phyloP scores from a whole-genome alignment of 2,797 vertebrate species.

The Cirrhinus molitorella region DNA sequence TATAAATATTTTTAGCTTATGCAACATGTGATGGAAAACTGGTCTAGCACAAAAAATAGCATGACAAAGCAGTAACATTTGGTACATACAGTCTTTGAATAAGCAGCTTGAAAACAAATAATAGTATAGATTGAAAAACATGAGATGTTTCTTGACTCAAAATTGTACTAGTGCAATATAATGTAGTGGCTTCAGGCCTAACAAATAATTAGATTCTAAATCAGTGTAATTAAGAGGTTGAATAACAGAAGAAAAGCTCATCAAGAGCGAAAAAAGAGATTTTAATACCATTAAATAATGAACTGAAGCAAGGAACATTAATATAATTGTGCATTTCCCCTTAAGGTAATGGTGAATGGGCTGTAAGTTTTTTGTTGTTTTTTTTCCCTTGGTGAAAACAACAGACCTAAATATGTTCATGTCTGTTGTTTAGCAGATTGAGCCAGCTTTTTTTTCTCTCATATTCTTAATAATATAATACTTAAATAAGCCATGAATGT shows the following conservation, averaged over 20 bases:
- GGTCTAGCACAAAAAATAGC: background rate
- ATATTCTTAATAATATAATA: background rate
- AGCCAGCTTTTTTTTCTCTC: background rate
- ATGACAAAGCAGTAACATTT: background rate
- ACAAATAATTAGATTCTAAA: conserved; percentile 85
- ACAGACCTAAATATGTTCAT: background rate
- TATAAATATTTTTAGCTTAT: background rate
- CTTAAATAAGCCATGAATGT: background rate
- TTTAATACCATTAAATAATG: conserved; percentile 82
- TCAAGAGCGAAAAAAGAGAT: conserved; percentile 78
- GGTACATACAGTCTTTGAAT: background rate
- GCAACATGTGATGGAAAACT: background rate
- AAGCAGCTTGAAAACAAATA: background rate
- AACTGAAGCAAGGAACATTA: conserved; percentile 84
- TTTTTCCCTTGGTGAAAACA: conserved; percentile 16
- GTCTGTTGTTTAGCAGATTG: background rate
- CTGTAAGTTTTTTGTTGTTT: conserved; percentile 75
- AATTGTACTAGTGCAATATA: conserved; percentile 22
- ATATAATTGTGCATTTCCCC: conserved; percentile 81
- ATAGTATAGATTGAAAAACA: background rate
- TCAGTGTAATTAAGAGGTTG: conserved; percentile 86
- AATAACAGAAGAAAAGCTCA: conserved; percentile 84
- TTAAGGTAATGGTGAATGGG: conserved; percentile 77
- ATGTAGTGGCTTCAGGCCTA: conserved; percentile 78
- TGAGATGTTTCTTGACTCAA: background rate